Base-by-base conservation (phyloP, 1,140 invertebrate genomes). In the Diorhabda sublineata region DNA sequence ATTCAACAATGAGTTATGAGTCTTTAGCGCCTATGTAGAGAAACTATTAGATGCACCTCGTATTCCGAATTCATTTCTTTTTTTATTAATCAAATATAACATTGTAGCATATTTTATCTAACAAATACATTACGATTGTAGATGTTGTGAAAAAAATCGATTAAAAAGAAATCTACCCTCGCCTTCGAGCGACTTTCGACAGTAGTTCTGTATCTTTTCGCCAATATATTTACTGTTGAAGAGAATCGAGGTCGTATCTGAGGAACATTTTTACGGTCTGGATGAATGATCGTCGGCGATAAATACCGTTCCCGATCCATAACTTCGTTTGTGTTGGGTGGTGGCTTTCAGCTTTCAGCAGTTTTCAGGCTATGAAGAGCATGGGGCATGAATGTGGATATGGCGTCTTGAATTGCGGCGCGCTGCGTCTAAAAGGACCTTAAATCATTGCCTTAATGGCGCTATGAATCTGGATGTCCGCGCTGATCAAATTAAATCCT, bases 401-500 rank as follows among this genome's bases (percentile, higher is more conserved):
- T 66, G 69, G 69, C 72, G 68, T 71, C 71, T 71, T 67, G 69
- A 71, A 73, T 71, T 71, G 69, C 69, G 72, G 61, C 66, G 56
- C 47, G 67, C 73, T 67, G 69, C 77, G 74, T 79, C 80, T 81
- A 80, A 81, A 81, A 81, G 80, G 76, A 71, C 76, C 75, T 71
- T 80, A 80, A 74, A 81, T 80, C 79, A 80, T 80, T 72, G 73
- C 71, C 71, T 73, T 80, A 81, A 81, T 81, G 80, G 80, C 77
- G 78, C 80, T 80, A 81, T 81, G 80, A 80, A 81, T 81, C 80
- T 81, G 74, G 78, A 80, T 79, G 80, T 80, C 79, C 79, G 75
- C 77, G 76, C 75, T 79, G 80, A 81, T 81, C 80, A 81, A 81
- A 81, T 81, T 81, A 80, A 81, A 81, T 80, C 78, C 79, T 76